phyloP scores from a whole-genome alignment of 1,140 invertebrate genomes.

The Drosophila oshimai region DNA sequence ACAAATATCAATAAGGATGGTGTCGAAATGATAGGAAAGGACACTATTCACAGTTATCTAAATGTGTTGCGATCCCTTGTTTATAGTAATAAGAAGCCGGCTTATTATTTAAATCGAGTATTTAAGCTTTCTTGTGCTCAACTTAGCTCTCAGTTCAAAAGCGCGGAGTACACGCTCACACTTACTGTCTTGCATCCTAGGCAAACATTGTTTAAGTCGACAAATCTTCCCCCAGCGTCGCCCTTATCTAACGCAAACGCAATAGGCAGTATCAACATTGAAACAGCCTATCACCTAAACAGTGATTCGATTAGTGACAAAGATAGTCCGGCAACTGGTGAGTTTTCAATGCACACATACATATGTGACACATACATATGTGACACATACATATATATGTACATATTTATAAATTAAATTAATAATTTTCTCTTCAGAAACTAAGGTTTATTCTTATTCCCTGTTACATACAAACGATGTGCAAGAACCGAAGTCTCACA shows the following conservation, averaged over 20 bases:
- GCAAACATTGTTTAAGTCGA: constrained; percentile 78
- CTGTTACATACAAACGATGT: constrained; percentile 72
- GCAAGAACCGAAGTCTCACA: constrained; percentile 71
- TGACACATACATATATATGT: neutral
- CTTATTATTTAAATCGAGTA: constrained; percentile 96
- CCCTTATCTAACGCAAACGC: constrained; percentile 5
- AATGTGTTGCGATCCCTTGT: constrained; percentile 92
- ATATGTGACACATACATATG: neutral
- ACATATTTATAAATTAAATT: neutral
- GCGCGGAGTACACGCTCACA: constrained; percentile 93
- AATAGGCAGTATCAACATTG: constrained; percentile 19
- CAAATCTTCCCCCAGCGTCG: constrained; percentile 24
- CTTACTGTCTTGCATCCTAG: constrained; percentile 91
- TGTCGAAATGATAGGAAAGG: constrained; percentile 91
- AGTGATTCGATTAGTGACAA: neutral
- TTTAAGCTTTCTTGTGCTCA: constrained; percentile 97
- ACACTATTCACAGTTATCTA: constrained; percentile 91
- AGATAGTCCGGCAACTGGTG: constrained; percentile 35
- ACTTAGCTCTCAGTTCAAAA: constrained; percentile 95
- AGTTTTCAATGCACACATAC: neutral
- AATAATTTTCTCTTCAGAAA: constrained; percentile 39
- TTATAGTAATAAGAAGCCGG: constrained; percentile 96
- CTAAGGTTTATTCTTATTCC: constrained; percentile 75
- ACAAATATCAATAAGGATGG: constrained; percentile 87
- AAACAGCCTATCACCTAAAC: constrained; percentile 12